These are phyloP conservation scores for Cosmopolites sordidus DNA, from an alignment of 2,888 invertebrate species.

Conservation along the genomic window DNA sequence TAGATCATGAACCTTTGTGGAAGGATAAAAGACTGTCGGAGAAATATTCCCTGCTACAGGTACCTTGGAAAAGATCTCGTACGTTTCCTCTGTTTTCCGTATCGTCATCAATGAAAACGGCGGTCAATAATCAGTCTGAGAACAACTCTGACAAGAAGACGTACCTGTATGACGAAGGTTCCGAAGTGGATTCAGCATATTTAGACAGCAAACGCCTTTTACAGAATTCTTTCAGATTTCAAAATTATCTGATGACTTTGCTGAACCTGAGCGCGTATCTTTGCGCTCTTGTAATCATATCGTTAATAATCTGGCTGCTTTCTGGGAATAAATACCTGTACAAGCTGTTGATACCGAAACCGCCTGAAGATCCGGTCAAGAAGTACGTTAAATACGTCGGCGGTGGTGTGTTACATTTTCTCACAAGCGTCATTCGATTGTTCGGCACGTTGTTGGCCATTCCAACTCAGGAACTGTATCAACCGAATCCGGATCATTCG, in stretches of 20 bases:
- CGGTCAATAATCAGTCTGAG: constrained; percentile 3
- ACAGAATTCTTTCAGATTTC: constrained; percentile 20
- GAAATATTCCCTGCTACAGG: constrained; percentile 32
- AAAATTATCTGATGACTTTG: constrained; percentile 21
- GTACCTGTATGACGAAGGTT: constrained; percentile 33
- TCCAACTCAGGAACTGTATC: constrained; percentile 21
- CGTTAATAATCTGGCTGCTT: constrained; percentile 29
- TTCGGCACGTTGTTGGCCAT: constrained; percentile 29
- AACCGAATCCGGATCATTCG: constrained; percentile 4
- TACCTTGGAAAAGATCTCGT: constrained; percentile 31
- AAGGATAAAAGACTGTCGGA: constrained; percentile 30
- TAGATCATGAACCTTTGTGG: constrained; percentile 15
- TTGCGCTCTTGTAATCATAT: constrained; percentile 29
- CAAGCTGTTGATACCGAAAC: constrained; percentile 27
- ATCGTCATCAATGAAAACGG: constrained; percentile 14
- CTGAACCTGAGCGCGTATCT: constrained; percentile 27
- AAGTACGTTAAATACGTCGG: constrained; percentile 26
- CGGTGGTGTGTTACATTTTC: constrained; percentile 27
- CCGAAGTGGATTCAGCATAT: constrained; percentile 29
- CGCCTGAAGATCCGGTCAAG: constrained; percentile 15
- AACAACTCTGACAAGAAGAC: constrained; percentile 30
- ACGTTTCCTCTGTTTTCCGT: constrained; percentile 29
- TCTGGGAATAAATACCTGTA: constrained; percentile 28
- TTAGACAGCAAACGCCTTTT: neutral
- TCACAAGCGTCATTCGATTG: constrained; percentile 27